Conservation (phyloP, 2,113 vertebrate genomes). For the Platichthys flesus region DNA sequence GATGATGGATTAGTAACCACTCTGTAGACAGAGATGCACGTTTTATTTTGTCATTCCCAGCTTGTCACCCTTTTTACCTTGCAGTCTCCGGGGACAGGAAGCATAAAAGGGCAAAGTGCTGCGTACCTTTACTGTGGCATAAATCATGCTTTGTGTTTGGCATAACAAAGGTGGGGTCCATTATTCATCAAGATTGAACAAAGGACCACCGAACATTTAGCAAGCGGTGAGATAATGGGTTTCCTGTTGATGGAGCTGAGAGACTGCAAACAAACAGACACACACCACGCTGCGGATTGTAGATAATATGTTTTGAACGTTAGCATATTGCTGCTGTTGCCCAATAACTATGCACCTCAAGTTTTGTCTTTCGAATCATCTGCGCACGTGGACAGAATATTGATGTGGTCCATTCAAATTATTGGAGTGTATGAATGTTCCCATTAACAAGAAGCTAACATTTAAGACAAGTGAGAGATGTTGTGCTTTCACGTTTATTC, state of each 20-base stretch:
- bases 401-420: not conserved
- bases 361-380: conserved; percentile 20
- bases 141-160: conserved; percentile 67
- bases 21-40: conserved; percentile 16
- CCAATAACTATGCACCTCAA: conserved; percentile 18
- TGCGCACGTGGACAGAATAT: conserved; percentile 28
- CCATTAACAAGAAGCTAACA: not conserved
- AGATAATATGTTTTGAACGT: conserved; percentile 36
- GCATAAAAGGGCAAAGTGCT: conserved; percentile 59
- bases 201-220: conserved; percentile 50
- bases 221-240: conserved; percentile 52
- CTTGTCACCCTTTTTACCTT: conserved; percentile 42
- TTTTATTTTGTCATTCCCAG: conserved; percentile 38
- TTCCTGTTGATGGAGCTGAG: conserved; percentile 51
- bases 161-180: conserved; percentile 57
- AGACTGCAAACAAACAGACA: conserved; percentile 14
- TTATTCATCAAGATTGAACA: conserved; percentile 66
- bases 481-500: not conserved
- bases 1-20: conserved; percentile 35
- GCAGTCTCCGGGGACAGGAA: conserved; percentile 38
- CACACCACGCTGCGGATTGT: conserved; percentile 15
- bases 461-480: not conserved
- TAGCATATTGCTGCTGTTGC: conserved; percentile 31
- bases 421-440: not conserved
- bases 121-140: conserved; percentile 56